Evolutionary conservation across 2,113 vertebrate species (phyloP), one percentile per base, ranked within the genome.

Genomic region (Larimichthys crocea): DNA sequence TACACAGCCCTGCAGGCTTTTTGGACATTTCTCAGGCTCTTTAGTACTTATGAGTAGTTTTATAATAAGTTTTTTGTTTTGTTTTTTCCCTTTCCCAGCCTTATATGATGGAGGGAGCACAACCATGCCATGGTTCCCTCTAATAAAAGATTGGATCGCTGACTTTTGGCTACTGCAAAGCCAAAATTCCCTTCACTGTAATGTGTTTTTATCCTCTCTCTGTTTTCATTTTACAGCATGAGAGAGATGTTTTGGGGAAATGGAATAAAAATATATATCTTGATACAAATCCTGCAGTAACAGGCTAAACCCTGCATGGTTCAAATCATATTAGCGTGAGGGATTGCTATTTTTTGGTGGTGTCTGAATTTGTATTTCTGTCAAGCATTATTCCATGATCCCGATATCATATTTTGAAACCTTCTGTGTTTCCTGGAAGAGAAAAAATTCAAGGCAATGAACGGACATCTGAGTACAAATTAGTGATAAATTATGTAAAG

Each of bases 391-490:
- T 81, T 55, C 29, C 42, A 76, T 56, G 78, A 88, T 65, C 55
- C 62, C 55, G 16, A 24, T 88, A 85, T 91, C 82, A 82, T 84
- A 68, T 80, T 89, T 77, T 86, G 79, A 85, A 82, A 87, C 86
- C 82, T 87, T 83, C 40, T 83, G 76, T 80, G 73, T 79, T 72
- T 75, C 63, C 57, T 66, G 61, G 63, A 70, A 60, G 70, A 89
- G 83, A 52, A 46, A 73, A 69, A 82, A 77, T 75, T 55, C 3
- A 5, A 62, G 60, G 29, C 26, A 81, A 92, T 85, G 79, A 86
- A 56, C 35, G 84, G 80, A 89, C 83, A 71, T 77, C 19, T 7
- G 67, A 79, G 71, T 26, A 83, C 55, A 42, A 55, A 61, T 50
- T 82, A 73, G 40, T 53, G 59, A 83, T 61, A 44, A 2, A 84